Evolutionary conservation across 1,140 invertebrate genomes (phyloP).

Genomic region (Drosophila sp.): DNA sequence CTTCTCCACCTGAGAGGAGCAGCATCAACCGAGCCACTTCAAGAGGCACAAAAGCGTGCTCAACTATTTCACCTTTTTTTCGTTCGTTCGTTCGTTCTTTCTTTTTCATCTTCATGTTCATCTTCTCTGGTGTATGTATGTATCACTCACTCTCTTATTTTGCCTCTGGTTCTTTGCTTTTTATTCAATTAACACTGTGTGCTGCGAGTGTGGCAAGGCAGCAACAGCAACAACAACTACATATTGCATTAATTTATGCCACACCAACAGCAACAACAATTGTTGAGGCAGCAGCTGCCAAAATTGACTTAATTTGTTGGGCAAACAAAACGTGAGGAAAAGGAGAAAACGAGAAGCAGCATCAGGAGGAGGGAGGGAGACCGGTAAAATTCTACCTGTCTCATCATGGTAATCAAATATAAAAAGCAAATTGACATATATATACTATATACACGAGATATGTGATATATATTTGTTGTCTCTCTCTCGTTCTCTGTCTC

Average conservation of each 20-base stretch:
- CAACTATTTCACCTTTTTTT: constrained; percentile 60
- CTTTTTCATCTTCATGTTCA: constrained; percentile 35
- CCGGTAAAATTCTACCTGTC: background rate
- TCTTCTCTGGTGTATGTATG: constrained; percentile 34
- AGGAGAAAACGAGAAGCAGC: background rate
- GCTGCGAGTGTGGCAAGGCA: constrained; percentile 6
- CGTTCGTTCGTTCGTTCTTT: constrained; percentile 39
- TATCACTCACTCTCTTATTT: background rate
- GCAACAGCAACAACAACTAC: constrained; percentile 4
- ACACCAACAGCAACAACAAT: background rate
- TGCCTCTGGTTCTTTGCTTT: constrained; percentile 27
- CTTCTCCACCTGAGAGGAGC: background rate
- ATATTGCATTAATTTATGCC: constrained; percentile 19
- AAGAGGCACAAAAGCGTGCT: constrained; percentile 42
- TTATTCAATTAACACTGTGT: constrained; percentile 29
- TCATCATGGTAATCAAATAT: constrained; percentile 9
- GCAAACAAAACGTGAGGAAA: constrained; percentile 11
- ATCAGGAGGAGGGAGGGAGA: background rate
- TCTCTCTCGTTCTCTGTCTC: background rate
- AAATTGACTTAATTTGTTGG: constrained; percentile 32
- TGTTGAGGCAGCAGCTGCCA: constrained; percentile 16
- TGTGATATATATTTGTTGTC: background rate
- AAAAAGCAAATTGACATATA: constrained; percentile 13
- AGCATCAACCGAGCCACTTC: background rate
- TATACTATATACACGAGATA: background rate